Evolutionary conservation across 2,797 vertebrate species (phyloP).

Genomic region (Adelosebastes latens): DNA sequence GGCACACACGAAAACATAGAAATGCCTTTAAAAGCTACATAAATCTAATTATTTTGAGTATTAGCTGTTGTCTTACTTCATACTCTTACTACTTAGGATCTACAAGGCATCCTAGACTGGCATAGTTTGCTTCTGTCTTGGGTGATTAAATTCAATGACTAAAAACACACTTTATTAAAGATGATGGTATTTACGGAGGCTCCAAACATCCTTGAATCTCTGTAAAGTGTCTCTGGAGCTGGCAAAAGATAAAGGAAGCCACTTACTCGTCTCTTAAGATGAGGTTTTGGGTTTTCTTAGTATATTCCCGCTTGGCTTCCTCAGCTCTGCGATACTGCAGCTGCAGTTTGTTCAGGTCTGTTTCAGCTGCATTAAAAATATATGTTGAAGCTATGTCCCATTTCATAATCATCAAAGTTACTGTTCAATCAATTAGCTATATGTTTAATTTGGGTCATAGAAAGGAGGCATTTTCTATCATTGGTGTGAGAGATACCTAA

Average conservation of each 20-base stretch:
- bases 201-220: background rate
- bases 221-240: background rate
- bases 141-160: background rate
- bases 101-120: background rate
- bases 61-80: background rate
- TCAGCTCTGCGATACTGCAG: background rate
- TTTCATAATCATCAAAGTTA: background rate
- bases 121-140: background rate
- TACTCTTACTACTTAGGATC: background rate
- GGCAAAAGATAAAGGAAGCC: background rate
- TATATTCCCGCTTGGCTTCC: background rate
- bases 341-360: constrained; percentile 23
- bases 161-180: background rate
- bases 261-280: constrained; percentile 14
- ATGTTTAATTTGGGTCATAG: no score
- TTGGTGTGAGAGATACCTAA: background rate
- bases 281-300: background rate
- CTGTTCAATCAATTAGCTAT: background rate
- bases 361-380: constrained; percentile 16
- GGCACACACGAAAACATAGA: background rate
- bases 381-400: background rate
- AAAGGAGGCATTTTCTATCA: background rate
- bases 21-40: background rate
- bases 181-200: background rate
- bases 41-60: background rate